phyloP scores from a whole-genome alignment of 2,888 invertebrate genomes.

The Phalera bucephala region DNA sequence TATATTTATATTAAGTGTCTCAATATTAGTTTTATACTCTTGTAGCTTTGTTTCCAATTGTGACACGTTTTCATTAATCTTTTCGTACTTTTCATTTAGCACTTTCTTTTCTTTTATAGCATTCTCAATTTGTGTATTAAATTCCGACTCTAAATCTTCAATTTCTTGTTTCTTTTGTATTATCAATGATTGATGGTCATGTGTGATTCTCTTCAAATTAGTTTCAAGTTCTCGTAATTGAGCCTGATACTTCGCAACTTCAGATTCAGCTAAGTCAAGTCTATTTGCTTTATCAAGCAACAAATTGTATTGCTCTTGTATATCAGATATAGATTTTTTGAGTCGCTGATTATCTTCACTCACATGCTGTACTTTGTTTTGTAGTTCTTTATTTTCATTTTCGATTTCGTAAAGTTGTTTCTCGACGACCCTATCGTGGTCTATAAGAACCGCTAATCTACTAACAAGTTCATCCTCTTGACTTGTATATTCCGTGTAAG shows the following conservation, averaged over 20 bases:
- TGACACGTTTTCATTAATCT: slow-evolving; percentile 73
- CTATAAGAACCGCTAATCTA: slow-evolving; percentile 84
- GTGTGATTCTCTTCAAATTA: slow-evolving; percentile 57
- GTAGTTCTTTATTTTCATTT: slow-evolving; percentile 80
- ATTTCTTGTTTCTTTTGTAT: slow-evolving; percentile 69
- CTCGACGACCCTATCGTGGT: slow-evolving; percentile 85
- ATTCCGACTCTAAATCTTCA: slow-evolving; percentile 70
- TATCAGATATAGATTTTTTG: slow-evolving; percentile 64
- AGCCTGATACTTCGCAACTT: slow-evolving; percentile 52
- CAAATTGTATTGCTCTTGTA: slow-evolving; percentile 61
- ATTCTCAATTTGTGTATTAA: slow-evolving; percentile 71
- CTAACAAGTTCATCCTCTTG: slow-evolving; percentile 85
- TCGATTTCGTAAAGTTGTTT: slow-evolving; percentile 84
- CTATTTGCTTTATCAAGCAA: slow-evolving; percentile 60
- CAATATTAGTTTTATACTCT: slow-evolving; percentile 59
- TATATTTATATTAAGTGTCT: slow-evolving; percentile 53
- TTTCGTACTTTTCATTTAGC: slow-evolving; percentile 71
- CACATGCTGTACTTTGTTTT: slow-evolving; percentile 78
- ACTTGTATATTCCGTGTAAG: slow-evolving; percentile 82
- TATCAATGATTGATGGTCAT: slow-evolving; percentile 62
- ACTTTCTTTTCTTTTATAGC: slow-evolving; percentile 75
- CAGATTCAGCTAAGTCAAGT: slow-evolving; percentile 53
- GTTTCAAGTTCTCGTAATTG: slow-evolving; percentile 71
- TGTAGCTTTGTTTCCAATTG: slow-evolving; percentile 58
- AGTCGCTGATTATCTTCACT: slow-evolving; percentile 78